Evolutionary conservation across 2,888 invertebrate genomes (phyloP), one percentile per base, ranked within the genome.

Genomic region (Crepidodera aurea): DNA sequence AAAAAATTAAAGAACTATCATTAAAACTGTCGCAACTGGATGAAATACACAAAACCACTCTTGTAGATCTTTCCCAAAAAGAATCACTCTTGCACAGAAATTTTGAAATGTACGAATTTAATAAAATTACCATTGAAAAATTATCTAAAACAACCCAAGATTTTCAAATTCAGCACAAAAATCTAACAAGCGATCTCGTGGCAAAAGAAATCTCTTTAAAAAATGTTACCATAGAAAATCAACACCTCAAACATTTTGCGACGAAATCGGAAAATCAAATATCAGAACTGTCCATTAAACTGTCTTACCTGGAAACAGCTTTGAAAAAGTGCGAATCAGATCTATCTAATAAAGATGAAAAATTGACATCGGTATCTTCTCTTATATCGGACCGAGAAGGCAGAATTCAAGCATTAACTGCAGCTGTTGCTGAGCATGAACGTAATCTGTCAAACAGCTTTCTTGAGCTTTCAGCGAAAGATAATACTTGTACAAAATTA

Each of bases 11-110:
- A 6, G 34, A 50, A 16, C 32, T 65, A 4, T 57, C 65, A 1
- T 29, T 37, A 12, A 59, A 67, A 34, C n/a, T 67, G 12, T 42
- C 58, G 1, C 46, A 51, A 27, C 13, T 51, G 7, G 62, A 64
- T 7, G 50, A 57, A 15, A 39, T 42, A 10, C 50, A 60, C 34
- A 48, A 40, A 46, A 51, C 50, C 1, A 10, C 50, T n/a, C 39
- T 29, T n/a, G 8, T 15, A 16, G 55, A 51, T 7, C 13, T 64
- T 2, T 27, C 46, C 0, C 51, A 64, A 34, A 65, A 60, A 25
- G 64, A 67, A 15, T 13, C 18, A 13, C 19, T 60, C 5, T 42
- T 67, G 6, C 54, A 60, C 12, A 48, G 50, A 46, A 19, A 55
- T 8, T 16, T 32, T n/a, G 29, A 60, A 25, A 59, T 54, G 6